Percentiles rank a stretch among this genome's conserved stretches.
These are phyloP conservation scores for Pseudorhiza aurosa DNA, from an alignment of 30 jellyfish, hydroid and myxozoan species.

Conservation along the genomic window DNA sequence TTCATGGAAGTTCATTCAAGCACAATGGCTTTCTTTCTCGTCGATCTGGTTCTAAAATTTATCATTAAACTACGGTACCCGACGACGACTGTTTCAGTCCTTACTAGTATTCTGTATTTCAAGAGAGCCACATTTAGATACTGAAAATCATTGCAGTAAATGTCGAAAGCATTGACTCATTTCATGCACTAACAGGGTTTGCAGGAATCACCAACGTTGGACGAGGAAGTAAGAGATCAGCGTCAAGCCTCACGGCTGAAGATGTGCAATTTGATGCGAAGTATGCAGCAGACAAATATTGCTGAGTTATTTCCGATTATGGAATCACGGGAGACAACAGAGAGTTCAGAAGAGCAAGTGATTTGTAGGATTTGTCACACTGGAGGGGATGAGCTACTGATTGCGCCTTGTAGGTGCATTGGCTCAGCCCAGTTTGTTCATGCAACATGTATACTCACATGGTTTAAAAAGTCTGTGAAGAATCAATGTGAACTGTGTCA, in stretches of 20 bases:
- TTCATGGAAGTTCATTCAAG: too few species aligned
- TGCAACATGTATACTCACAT: constrained; percentile 90
- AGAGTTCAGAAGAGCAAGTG: constrained; percentile 63
- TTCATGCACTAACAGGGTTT: too few species aligned
- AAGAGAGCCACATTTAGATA: too few species aligned
- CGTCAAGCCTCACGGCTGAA: constrained; percentile 44
- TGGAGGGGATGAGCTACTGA: constrained; percentile 84
- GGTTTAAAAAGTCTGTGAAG: constrained; percentile 96
- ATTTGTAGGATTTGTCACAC: constrained; percentile 83
- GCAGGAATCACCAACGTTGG: constrained; percentile 1
- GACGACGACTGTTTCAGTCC: too few species aligned
- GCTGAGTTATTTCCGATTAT: constrained; percentile 64
- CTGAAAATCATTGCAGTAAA: too few species aligned
- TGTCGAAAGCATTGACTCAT: too few species aligned
- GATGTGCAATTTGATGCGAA: constrained; percentile 29
- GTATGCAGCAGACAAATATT: constrained; percentile 38
- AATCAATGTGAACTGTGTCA: constrained; percentile 94
- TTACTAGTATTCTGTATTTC: too few species aligned
- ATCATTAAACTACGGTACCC: too few species aligned
- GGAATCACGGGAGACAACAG: constrained; percentile 82
- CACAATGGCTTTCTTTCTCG: too few species aligned
- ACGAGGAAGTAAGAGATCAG: constrained; percentile 18
- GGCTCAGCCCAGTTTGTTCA: constrained; percentile 96
- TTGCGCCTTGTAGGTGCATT: constrained; percentile 95
- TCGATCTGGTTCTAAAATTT: too few species aligned